Evolutionary conservation across 2,888 invertebrate genomes (phyloP), one percentile per base, ranked within the genome.

Genomic region (Ariolimax columbianus): DNA sequence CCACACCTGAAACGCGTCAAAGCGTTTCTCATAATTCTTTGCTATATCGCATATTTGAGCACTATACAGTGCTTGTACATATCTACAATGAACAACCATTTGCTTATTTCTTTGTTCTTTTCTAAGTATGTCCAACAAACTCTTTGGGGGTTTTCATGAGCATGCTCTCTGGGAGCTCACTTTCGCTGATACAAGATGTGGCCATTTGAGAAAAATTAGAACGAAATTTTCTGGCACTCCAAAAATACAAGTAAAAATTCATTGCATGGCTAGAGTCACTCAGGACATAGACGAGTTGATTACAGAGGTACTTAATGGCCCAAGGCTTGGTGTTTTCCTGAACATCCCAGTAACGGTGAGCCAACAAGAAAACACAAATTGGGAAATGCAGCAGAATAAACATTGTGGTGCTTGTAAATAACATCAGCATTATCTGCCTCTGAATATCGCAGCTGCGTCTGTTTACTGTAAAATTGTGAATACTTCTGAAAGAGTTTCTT

Each of bases 251-350:
- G 81, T 87, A 88, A 30, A 88, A 86, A 77, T 88, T 88, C 38
- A 88, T 77, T 23, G 88, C 88, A 70, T 88, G 88, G 23, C 78
- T 88, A 55, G 87, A 85, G 72, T 88, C 88, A 72, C 85, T 86
- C 40, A 88, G 77, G 30, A 87, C 72, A 63, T 75, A 88, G n/a
- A 86, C 84, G n/a, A 87, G 19, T 77, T 88, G 87, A 73, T 80
- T 55, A 30, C 78, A 82, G 17, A 88, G 80, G 85, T 79, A 86
- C 72, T 88, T 88, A 51, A 85, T 36, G 30, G 79, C 86, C 70
- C 78, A 82, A 36, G 75, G 73, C 23, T 51, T 55, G 14, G 84
- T 84, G 47, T 55, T 55, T n/a, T 43, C 36, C 1, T 47, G 19
- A 19, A 30, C 68, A n/a, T 63, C 66, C 88, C 87, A 88, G 79